These are phyloP conservation scores for Crotophaga sulcirostris DNA, from an alignment of 2,113 vertebrate species.

Conservation along the genomic window DNA sequence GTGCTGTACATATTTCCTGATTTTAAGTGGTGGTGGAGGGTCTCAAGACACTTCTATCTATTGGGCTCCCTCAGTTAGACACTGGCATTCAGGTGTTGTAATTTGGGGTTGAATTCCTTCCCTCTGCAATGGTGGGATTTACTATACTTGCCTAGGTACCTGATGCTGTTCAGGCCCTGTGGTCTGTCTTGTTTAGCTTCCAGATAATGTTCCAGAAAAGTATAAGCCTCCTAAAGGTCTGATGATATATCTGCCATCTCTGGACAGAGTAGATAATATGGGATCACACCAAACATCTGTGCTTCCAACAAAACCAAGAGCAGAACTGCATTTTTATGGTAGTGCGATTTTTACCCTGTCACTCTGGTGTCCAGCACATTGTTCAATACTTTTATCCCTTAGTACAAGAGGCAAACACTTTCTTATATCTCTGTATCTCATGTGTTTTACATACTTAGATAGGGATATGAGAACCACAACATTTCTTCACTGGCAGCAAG, in stretches of 20 bases:
- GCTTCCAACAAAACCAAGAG: background rate
- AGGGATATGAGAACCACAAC: background rate
- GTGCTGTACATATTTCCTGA: background rate
- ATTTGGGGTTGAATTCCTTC: background rate
- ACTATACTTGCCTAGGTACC: background rate
- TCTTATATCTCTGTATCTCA: background rate
- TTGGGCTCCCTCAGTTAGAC: background rate
- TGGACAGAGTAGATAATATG: background rate
- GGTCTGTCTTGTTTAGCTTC: background rate
- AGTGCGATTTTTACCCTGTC: background rate
- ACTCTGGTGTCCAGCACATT: background rate
- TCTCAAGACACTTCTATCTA: accelerated
- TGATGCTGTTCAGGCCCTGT: background rate
- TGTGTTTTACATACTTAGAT: background rate
- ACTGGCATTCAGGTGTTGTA: background rate
- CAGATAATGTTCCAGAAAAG: background rate
- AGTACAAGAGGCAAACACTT: background rate
- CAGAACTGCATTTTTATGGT: background rate
- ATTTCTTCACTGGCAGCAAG: background rate
- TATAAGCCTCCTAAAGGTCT: background rate
- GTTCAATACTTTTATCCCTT: background rate
- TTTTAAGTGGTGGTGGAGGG: background rate
- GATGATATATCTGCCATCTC: background rate
- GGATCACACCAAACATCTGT: background rate
- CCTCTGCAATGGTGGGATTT: background rate